Evolutionary conservation across 2,888 invertebrate species (phyloP), one percentile per base, ranked within the genome.

Genomic region (Drosophila paucipuncta): DNA sequence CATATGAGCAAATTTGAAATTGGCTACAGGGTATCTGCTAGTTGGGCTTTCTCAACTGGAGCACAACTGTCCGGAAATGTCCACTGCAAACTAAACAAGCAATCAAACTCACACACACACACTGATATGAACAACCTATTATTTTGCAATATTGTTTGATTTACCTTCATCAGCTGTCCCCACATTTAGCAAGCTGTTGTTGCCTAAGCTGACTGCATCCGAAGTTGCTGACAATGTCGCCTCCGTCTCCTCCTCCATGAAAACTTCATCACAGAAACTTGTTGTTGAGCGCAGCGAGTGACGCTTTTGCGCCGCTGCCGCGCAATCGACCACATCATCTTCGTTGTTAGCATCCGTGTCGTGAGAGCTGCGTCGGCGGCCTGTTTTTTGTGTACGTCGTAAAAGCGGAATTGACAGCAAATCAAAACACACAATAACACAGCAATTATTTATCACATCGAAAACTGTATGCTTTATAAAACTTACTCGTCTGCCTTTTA

Each of bases 201-300:
- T 77, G 73, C 83, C 65, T 64, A 85, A 73, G 59, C 90, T 80
- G 68, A 82, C 73, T 65, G 80, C 83, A 80, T 81, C 84, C 31
- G 75, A 68, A 47, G 64, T 65, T 43, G 73, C 64, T 28, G 64
- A 43, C 22, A 62, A 53, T 22, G 33, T 65, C 37, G 66, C 64
- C 54, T 59, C 64, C 66, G 71, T 62, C 35, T 80, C 70, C 58
- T 90, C 86, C 68, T 91, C 91, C 72, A 91, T 82, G 59, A 89
- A 89, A 52, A 92, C 73, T 76, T 92, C 92, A 86, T 92, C 92
- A 69, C 92, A 92, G 82, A 92, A 92, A 79, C 92, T 92, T 60
- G 92, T 91, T 74, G 92, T 91, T 11, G 92, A 92, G 41, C 91
- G 90, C 66, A 92, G 72, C 57, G 92, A 92, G 77, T 91, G 82